phyloP scores from a whole-genome alignment of 2,888 invertebrate species.

The Lasioglossum villosulum region DNA sequence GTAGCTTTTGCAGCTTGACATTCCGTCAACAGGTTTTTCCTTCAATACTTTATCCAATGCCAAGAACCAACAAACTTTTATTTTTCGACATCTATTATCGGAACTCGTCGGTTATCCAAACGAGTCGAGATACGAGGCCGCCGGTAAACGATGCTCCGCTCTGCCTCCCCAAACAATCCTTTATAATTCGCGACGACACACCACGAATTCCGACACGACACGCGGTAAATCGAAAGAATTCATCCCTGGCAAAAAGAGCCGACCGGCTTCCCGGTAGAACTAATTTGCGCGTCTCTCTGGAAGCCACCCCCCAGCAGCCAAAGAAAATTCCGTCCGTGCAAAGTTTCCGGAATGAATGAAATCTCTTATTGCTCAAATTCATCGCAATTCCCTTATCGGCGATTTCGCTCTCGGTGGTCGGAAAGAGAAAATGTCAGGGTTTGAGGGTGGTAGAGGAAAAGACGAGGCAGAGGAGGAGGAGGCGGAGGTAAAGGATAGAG shows the following conservation, averaged over 20 bases:
- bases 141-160: no score
- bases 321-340: slow-evolving; percentile 24
- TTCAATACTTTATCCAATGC: no score
- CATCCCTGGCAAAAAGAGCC: neutral
- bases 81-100: neutral
- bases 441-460: no score
- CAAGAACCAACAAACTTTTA: no score
- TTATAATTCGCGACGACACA: neutral
- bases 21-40: neutral
- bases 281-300: slow-evolving; percentile 17
- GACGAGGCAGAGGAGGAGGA: neutral
- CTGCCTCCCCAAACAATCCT: neutral
- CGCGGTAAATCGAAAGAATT: slow-evolving; percentile 2
- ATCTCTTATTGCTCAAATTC: slow-evolving; percentile 52
- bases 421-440: slow-evolving; percentile 2
- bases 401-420: slow-evolving; percentile 42
- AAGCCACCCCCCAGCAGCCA: slow-evolving; percentile 10
- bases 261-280: slow-evolving; percentile 16
- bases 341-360: slow-evolving; percentile 36
- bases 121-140: no score
- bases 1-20: no score
- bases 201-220: neutral
- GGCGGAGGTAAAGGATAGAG: neutral
- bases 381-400: slow-evolving; percentile 59
- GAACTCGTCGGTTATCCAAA: neutral